Percentiles rank a stretch among this genome's conserved stretches.
phyloP scores from a whole-genome alignment of 1,140 invertebrate species.

The Choristoneura fumiferana region DNA sequence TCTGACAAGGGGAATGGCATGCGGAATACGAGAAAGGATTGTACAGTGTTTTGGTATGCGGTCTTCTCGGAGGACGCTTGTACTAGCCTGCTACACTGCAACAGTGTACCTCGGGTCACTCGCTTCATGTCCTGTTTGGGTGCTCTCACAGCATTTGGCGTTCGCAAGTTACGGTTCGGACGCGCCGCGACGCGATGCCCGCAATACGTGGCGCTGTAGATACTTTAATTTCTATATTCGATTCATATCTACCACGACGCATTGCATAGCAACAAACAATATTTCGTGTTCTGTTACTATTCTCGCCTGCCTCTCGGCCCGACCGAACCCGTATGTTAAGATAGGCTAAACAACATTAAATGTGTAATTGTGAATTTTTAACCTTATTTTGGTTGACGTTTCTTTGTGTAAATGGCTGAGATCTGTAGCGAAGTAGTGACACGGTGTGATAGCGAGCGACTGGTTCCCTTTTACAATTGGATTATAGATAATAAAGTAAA shows the following conservation, averaged over 20 bases:
- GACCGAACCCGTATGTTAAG: conserved; percentile 56
- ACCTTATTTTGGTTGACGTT: conserved; percentile 73
- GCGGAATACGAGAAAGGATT: too few species aligned
- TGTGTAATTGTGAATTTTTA: conserved; percentile 77
- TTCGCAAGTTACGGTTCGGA: too few species aligned
- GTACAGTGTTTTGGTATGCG: too few species aligned
- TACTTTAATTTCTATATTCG: conserved; percentile 41
- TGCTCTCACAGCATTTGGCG: conserved; percentile 24
- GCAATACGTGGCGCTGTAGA: conserved; percentile 35
- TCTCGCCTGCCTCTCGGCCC: conserved; percentile 37
- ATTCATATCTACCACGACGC: conserved; percentile 25
- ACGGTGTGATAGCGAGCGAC: conserved; percentile 71
- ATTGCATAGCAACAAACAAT: conserved; percentile 26
- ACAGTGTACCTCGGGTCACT: too few species aligned
- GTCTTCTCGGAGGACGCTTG: too few species aligned
- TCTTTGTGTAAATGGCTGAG: conserved; percentile 75
- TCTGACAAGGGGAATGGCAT: not conserved
- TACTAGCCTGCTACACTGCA: too few species aligned
- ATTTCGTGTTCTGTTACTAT: conserved; percentile 29
- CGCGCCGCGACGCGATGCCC: conserved; percentile 34
- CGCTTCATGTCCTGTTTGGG: conserved; percentile 9
- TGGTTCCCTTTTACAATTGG: conserved; percentile 76
- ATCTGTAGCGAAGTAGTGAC: conserved; percentile 69
- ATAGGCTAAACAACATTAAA: conserved; percentile 74
- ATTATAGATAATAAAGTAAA: conserved; percentile 75